Evolutionary conservation across 2,888 invertebrate species (phyloP), one percentile per base, ranked within the genome.

Genomic region (Drosophila yooni): DNA sequence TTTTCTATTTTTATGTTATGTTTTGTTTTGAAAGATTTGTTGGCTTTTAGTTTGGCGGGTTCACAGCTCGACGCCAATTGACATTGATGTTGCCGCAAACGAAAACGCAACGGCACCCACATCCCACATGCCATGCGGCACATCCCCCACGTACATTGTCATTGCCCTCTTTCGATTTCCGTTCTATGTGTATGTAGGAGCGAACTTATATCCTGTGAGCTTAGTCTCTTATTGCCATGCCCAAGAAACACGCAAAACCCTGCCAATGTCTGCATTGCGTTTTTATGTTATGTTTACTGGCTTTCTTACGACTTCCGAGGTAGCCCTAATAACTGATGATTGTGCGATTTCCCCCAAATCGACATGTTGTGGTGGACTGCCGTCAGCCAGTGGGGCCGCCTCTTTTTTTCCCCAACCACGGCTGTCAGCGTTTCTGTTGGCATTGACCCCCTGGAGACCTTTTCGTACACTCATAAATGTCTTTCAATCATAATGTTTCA

Each of bases 401-500:
- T 29, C 34, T 53, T 52, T 59, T 52, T 50, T 36, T 52, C 31
- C 31, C 38, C 62, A 36, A 43, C 51, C 52, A 56, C 36, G 68
- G 75, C 84, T 88, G 90, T 89, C 83, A 85, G 74, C 85, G 72
- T 89, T 86, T 80, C 83, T 82, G 79, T 85, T 88, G 87, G 87
- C 89, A 90, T 90, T 90, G 89, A 84, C 83, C 84, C 91, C 86
- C 91, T 60, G 74, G 89, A 83, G 91, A 87, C 83, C 88, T 80
- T 77, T 79, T 74, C 83, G 82, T 85, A 78, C 89, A 86, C 89
- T 91, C 88, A 89, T 92, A 91, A 91, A 92, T 91, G 92, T 92
- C 92, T 92, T 91, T 91, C 92, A 92, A 91, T 91, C 91, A 91
- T 91, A 91, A 91, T 92, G 90, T 92, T 91, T 92, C 92, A 91